phyloP scores from a whole-genome alignment of 2,797 vertebrate species.

The Dicrostonyx torquatus region DNA sequence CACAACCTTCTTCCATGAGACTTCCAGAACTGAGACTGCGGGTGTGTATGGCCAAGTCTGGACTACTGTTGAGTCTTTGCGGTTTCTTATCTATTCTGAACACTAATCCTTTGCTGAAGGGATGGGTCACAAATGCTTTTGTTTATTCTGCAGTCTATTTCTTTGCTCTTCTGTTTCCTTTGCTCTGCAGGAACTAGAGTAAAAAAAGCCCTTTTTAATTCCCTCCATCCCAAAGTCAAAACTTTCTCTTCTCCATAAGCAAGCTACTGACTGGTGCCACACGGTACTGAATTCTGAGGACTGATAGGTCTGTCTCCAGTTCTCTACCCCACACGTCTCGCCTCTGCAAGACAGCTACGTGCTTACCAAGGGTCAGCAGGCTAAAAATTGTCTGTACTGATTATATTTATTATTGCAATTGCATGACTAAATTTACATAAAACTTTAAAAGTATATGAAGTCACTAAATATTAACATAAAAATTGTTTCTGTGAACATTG shows the following conservation, averaged over 20 bases:
- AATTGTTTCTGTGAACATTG: neutral
- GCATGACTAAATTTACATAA: neutral
- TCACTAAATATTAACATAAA: constrained; percentile 17
- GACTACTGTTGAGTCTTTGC: neutral
- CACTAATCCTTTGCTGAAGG: neutral
- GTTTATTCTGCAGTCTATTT: neutral
- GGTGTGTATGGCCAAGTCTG: neutral
- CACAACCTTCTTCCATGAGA: neutral
- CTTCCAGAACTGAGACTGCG: neutral
- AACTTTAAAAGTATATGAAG: neutral
- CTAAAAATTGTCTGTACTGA: neutral
- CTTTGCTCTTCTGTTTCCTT: neutral
- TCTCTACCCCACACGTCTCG: neutral
- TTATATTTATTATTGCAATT: neutral
- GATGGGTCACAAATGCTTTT: neutral
- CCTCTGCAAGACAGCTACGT: neutral
- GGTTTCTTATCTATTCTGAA: neutral
- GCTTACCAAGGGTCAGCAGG: neutral
- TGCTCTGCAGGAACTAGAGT: neutral
- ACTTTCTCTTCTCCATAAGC: neutral
- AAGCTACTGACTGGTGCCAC: neutral
- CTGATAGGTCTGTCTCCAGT: neutral
- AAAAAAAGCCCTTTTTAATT: neutral
- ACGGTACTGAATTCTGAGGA: neutral
- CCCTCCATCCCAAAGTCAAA: neutral